phyloP scores from a whole-genome alignment of 2,113 vertebrate genomes.

The Cepphus grylle region DNA sequence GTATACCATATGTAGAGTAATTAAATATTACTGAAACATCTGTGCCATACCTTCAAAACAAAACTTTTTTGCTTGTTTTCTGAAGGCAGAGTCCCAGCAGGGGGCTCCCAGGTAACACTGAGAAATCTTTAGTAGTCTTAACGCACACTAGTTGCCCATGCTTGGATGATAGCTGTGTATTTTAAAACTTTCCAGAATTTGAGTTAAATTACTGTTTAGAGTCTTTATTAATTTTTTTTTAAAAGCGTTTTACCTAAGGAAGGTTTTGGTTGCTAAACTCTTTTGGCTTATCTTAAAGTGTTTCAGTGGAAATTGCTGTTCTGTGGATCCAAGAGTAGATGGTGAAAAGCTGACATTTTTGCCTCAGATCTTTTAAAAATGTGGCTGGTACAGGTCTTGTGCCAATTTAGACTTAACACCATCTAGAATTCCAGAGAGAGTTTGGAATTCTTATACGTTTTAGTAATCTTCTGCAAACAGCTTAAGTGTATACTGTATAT shows the following conservation, averaged over 20 bases:
- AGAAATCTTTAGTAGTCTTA: not conserved
- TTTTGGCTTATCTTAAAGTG: not conserved
- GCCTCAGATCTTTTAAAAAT: not conserved
- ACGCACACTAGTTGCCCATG: not conserved
- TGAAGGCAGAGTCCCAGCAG: constrained; percentile 49
- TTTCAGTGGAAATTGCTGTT: not conserved
- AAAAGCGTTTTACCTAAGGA: not conserved
- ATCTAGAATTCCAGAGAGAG: not conserved
- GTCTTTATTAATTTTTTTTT: too few relatives aligned
- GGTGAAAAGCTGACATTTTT: not conserved
- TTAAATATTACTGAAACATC: not conserved
- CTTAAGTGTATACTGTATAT: not conserved
- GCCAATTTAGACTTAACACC: not conserved
- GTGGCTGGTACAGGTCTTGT: not conserved
- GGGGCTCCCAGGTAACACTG: constrained; percentile 55
- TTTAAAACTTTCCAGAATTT: not conserved
- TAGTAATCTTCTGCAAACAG: not conserved
- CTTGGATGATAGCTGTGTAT: not conserved
- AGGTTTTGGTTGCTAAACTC: not conserved
- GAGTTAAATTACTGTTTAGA: not conserved
- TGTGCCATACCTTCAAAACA: not conserved
- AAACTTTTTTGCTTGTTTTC: not conserved
- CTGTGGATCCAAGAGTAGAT: not conserved
- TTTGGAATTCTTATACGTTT: not conserved
- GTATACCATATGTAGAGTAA: not conserved